phyloP scores from a whole-genome alignment of 2,797 vertebrate species.

The Otolemur crassicaudatus region DNA sequence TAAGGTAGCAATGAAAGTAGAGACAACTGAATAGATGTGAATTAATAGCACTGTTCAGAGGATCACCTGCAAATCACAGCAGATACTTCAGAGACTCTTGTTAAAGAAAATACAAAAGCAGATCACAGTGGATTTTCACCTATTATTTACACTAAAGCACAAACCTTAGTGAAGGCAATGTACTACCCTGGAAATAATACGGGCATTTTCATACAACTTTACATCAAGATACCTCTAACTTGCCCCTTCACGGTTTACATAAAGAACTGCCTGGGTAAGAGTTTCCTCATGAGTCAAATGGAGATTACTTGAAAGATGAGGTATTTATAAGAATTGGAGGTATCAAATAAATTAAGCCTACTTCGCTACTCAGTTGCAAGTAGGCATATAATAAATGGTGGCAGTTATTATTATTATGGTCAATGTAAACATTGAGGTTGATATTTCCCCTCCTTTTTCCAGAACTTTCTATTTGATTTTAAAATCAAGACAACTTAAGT shows the following conservation, averaged over 20 bases:
- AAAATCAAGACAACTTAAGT: constrained; percentile 71
- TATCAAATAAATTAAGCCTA: background rate
- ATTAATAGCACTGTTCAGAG: background rate
- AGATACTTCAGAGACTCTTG: background rate
- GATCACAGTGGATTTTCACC: background rate
- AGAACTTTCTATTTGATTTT: constrained; percentile 55
- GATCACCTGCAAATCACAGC: background rate
- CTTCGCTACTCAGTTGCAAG: background rate
- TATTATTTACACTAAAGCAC: background rate
- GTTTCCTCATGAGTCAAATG: background rate
- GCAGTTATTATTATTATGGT: background rate
- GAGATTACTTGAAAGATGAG: background rate
- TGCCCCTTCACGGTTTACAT: background rate
- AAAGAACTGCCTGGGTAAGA: background rate
- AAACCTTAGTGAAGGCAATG: background rate
- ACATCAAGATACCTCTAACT: background rate
- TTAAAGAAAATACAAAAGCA: background rate
- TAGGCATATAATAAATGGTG: background rate
- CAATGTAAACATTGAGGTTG: background rate
- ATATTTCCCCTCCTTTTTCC: background rate
- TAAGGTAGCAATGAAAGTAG: background rate
- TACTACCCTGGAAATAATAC: background rate
- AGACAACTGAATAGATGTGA: background rate
- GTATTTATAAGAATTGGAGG: background rate
- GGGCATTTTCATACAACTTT: background rate